Conservation (phyloP, 2,797 vertebrate genomes). For the Hydrolagus colliei region DNA sequence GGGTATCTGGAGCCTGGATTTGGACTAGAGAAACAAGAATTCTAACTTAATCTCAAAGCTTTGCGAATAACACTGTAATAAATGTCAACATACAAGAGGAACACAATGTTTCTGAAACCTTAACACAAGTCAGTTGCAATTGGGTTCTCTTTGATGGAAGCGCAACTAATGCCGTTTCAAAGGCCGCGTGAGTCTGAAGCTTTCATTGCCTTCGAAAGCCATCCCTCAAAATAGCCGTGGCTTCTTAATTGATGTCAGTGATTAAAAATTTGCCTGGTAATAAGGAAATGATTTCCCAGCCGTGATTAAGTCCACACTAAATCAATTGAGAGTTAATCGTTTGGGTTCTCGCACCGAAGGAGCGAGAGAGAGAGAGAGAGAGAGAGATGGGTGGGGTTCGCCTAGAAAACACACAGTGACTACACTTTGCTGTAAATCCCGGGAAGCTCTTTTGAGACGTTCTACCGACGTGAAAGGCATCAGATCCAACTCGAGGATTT, state of each 20-base stretch:
- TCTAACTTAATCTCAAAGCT: neutral
- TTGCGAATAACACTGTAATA: neutral
- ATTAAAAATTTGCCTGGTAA: neutral
- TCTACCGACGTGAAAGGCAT: too few species aligned
- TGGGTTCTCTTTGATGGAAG: too few species aligned
- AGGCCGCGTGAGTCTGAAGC: neutral
- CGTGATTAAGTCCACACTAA: neutral
- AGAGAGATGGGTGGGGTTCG: too few species aligned
- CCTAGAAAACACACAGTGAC: too few species aligned
- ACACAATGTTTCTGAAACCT: neutral
- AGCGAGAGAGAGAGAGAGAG: too few species aligned
- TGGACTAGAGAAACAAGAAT: neutral
- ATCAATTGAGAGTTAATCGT: neutral
- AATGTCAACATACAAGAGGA: neutral
- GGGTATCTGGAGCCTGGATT: neutral
- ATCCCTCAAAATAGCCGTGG: neutral
- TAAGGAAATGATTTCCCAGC: neutral
- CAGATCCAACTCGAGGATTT: too few species aligned
- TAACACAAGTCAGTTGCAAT: neutral
- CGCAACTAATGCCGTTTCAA: neutral
- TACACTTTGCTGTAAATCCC: too few species aligned
- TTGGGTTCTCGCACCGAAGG: too few species aligned
- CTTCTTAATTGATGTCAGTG: neutral
- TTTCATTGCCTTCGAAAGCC: neutral
- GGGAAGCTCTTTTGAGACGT: too few species aligned